Percentiles rank a stretch among this genome's conserved stretches.
phyloP scores from a whole-genome alignment of 2,888 invertebrate species.

The Microplitis manilae region DNA sequence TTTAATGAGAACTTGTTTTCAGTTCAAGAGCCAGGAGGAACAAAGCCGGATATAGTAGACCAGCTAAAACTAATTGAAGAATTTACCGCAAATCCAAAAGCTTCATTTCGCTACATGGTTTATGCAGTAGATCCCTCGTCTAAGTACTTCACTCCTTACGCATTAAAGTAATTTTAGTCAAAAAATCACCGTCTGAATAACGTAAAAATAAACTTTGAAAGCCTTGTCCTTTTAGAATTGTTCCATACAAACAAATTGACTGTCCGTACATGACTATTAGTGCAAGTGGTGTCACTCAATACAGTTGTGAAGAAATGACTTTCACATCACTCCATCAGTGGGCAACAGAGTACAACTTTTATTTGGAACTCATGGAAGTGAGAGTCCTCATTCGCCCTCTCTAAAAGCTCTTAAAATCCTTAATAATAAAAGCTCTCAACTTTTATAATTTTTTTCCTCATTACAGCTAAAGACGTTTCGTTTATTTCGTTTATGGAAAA shows the following conservation, averaged over 20 bases:
- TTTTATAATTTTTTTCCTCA: slow-evolving; percentile 33
- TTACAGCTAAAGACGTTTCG: slow-evolving; percentile 79
- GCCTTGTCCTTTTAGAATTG: slow-evolving; percentile 74
- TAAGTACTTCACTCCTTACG: slow-evolving; percentile 83
- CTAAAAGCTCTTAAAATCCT: slow-evolving; percentile 21
- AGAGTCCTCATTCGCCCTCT: slow-evolving; percentile 37
- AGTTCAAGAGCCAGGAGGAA: not conserved
- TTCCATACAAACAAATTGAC: slow-evolving; percentile 80
- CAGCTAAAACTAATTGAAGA: slow-evolving; percentile 73
- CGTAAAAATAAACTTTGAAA: not conserved
- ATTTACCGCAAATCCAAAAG: slow-evolving; percentile 75
- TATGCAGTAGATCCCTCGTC: slow-evolving; percentile 83
- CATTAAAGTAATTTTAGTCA: slow-evolving; percentile 75
- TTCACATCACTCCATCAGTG: slow-evolving; percentile 85
- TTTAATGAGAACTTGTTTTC: not conserved
- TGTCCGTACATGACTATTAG: slow-evolving; percentile 86
- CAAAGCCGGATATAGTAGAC: slow-evolving; percentile 64
- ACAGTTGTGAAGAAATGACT: slow-evolving; percentile 80
- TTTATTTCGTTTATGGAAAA: slow-evolving; percentile 83
- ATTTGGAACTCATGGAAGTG: slow-evolving; percentile 83
- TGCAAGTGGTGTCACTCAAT: slow-evolving; percentile 86
- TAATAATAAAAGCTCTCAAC: not conserved
- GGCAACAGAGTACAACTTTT: slow-evolving; percentile 88
- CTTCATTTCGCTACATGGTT: slow-evolving; percentile 83
- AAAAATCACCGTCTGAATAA: not conserved